Evolutionary conservation across 2,888 invertebrate species (phyloP).

Genomic region (Aleiodes alternator): DNA sequence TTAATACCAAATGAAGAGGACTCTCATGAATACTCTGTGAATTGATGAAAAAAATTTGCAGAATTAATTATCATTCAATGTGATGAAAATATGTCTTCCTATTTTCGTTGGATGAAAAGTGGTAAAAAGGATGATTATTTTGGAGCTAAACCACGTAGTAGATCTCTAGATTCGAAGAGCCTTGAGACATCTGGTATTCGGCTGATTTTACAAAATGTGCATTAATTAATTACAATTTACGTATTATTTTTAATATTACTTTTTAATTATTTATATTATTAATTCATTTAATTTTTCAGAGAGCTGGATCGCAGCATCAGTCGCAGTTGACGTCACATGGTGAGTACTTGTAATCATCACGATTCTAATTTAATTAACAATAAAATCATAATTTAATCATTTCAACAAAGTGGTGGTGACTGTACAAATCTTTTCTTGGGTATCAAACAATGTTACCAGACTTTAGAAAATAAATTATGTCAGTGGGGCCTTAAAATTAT

Average conservation of each 20-base stretch:
- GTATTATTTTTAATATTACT: conserved; percentile 12
- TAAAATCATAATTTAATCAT: conserved; percentile 2
- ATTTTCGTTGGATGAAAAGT: conserved; percentile 83
- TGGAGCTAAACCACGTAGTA: conserved; percentile 81
- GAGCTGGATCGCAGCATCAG: conserved; percentile 82
- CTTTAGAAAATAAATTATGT: too few relatives aligned
- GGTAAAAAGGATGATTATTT: conserved; percentile 79
- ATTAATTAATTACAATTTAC: conserved; percentile 39
- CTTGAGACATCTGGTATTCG: conserved; percentile 83
- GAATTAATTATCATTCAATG: background rate
- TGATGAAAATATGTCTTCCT: conserved; percentile 78
- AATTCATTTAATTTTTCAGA: conserved; percentile 78
- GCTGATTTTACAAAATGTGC: conserved; percentile 78
- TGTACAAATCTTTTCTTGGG: too few relatives aligned
- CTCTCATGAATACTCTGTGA: too few relatives aligned
- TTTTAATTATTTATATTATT: conserved; percentile 1
- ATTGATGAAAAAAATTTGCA: too few relatives aligned
- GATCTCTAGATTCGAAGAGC: conserved; percentile 84
- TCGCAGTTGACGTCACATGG: conserved; percentile 79
- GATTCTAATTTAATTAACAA: conserved; percentile 1
- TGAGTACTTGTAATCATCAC: conserved; percentile 70
- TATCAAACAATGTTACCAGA: too few relatives aligned
- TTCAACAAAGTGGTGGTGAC: too few relatives aligned
- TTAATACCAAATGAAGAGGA: too few relatives aligned
- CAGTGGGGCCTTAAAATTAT: too few relatives aligned